Evolutionary conservation across 2,888 invertebrate species (phyloP), one percentile per base, ranked within the genome.

Genomic region (Drosophila mulleri): DNA sequence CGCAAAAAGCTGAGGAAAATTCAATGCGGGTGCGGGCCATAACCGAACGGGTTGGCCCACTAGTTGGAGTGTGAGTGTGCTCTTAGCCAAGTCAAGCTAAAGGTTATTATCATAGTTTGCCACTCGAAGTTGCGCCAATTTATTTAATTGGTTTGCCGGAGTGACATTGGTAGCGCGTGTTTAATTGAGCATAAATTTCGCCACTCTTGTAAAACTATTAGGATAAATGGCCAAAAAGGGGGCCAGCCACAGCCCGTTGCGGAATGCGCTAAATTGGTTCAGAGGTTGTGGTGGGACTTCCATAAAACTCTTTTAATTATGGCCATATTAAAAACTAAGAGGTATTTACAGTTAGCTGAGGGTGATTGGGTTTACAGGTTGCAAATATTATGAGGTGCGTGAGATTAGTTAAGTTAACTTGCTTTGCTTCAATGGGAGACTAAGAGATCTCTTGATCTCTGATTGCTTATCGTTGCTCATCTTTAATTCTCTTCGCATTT

Each of bases 111-210:
- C 76, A 75, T 78, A 74, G 72, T 76, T 83, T 75, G 58, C 71
- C 75, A 76, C 71, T 69, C 72, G 62, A 77, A 74, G 74, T 73
- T 66, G 79, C 73, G 67, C 64, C 73, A 79, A 78, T 86, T 88
- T 75, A 84, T 73, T 82, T 87, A 88, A 87, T 87, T 82, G 71
- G 42, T 72, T 71, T 59, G 26, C 35, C 32, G 47, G 53, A 78
- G 60, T 78, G 75, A 78, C 78, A 75, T 57, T 71, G 65, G 18
- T 18, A 59, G 64, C 70, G 65, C 73, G 60, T 72, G 79, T 81
- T 81, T 47, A 81, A 81, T 81, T 81, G 81, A 79, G 71, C 82
- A 72, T 79, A 69, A 77, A 82, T 78, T 79, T 70, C 69, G 76
- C 67, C 81, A 81, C 78, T 78, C 73, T 80, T 80, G 73, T 79